Conservation (phyloP, 2,113 vertebrate genomes). For the Eudyptes chrysolophus region DNA sequence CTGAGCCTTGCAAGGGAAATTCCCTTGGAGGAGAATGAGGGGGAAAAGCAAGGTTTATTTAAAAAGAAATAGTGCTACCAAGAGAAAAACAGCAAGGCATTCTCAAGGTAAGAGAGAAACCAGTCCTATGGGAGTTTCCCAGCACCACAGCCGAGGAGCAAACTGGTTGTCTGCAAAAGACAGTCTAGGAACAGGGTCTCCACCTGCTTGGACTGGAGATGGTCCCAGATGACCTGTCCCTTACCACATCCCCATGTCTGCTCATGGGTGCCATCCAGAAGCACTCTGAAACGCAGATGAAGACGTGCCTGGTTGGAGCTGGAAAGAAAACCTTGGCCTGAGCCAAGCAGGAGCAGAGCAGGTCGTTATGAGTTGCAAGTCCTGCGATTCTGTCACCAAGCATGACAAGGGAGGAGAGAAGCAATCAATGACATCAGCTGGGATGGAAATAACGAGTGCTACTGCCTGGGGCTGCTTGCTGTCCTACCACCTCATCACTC, state of each 20-base stretch:
- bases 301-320: accelerated
- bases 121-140: not conserved
- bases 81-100: not conserved
- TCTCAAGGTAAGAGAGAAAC: not conserved
- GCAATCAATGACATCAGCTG: constrained; percentile 54
- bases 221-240: not conserved
- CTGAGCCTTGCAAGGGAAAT: not conserved
- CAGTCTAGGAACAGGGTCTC: not conserved
- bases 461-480: constrained; percentile 18
- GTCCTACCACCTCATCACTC: constrained; percentile 7
- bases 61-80: not conserved
- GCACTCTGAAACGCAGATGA: not conserved
- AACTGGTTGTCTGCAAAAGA: not conserved
- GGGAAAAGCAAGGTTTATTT: not conserved
- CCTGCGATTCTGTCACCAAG: not conserved
- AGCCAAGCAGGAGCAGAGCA: not conserved
- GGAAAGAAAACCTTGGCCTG: not conserved
- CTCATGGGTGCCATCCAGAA: not conserved
- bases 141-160: not conserved
- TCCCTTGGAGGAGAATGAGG: not conserved
- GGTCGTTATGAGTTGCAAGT: not conserved
- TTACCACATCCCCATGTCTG: not conserved
- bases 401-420: not conserved
- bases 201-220: not conserved
- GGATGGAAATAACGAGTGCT: constrained; percentile 60